These are phyloP conservation scores for Coturnix japonica DNA, from an alignment of 2,113 vertebrate genomes.

Conservation along the genomic window DNA sequence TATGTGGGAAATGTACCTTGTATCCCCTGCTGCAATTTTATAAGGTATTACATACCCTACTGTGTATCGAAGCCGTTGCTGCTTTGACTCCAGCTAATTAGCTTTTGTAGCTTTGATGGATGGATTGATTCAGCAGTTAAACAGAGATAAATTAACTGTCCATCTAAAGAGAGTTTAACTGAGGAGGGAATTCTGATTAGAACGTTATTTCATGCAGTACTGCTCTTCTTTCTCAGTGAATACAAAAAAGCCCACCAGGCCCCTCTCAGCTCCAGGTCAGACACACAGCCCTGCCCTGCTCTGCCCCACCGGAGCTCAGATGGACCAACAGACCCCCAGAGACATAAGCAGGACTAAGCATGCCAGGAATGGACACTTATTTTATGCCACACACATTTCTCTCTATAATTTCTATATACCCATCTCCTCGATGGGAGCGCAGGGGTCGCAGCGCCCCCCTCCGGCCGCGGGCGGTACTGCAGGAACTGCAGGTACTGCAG, in stretches of 20 bases:
- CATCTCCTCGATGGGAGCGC: not conserved
- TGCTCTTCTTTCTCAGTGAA: conserved; percentile 39
- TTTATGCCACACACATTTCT: not conserved
- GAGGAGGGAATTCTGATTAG: conserved; percentile 68
- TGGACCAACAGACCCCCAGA: accelerated
- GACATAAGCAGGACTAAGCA: not conserved
- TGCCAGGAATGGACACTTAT: not conserved
- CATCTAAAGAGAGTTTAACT: conserved; percentile 58
- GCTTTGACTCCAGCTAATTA: conserved; percentile 62
- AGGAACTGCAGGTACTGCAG: too few species aligned
- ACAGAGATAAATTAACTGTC: conserved; percentile 77
- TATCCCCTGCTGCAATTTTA: not conserved
- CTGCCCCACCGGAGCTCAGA: accelerated
- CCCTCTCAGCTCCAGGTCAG: not conserved
- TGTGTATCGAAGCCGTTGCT: not conserved
- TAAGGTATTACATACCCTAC: not conserved
- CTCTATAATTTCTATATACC: not conserved
- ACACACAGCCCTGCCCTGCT: not conserved
- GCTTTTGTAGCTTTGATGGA: conserved; percentile 69
- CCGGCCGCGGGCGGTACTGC: not conserved
- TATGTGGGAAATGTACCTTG: not conserved
- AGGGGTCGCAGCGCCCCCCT: not conserved
- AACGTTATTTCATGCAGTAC: conserved; percentile 61
- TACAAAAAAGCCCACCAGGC: accelerated
- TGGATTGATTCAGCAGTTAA: conserved; percentile 71